Evolutionary conservation across 1,140 invertebrate species (phyloP).

Genomic region (Hyphantria cunea): DNA sequence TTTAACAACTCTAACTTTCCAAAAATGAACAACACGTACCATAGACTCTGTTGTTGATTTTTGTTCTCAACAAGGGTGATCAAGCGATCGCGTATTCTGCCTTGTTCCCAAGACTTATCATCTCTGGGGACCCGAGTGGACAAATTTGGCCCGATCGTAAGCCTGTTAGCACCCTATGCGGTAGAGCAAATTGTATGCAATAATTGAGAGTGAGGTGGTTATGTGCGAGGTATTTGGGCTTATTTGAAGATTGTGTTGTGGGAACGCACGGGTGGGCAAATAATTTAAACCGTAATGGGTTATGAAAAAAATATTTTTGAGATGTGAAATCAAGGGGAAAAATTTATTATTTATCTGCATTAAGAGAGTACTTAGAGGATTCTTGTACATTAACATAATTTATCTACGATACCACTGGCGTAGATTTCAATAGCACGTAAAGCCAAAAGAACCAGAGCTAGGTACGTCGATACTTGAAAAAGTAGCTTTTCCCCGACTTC

Average conservation of each 20-base stretch:
- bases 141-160: conserved; percentile 56
- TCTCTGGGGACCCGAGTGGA: conserved; percentile 46
- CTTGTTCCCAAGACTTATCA: conserved; percentile 53
- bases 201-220: conserved; percentile 32
- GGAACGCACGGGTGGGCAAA: background rate
- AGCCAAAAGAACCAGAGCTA: too few relatives aligned
- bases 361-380: too few relatives aligned
- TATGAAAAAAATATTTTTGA: too few relatives aligned
- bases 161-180: conserved; percentile 59
- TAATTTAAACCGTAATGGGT: too few relatives aligned
- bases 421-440: too few relatives aligned
- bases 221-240: conserved; percentile 2
- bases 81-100: conserved; percentile 39
- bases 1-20: conserved; percentile 19
- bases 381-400: too few relatives aligned
- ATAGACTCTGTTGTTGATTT: conserved; percentile 60
- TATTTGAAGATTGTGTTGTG: background rate
- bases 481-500: too few relatives aligned
- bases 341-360: too few relatives aligned
- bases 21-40: conserved; percentile 59
- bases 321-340: too few relatives aligned
- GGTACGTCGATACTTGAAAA: too few relatives aligned
- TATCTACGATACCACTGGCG: too few relatives aligned
- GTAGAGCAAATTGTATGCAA: conserved; percentile 32
- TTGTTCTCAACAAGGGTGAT: conserved; percentile 54